These are phyloP conservation scores for Cheilosia variabilis DNA, from an alignment of 2,888 invertebrate genomes.

Conservation along the genomic window DNA sequence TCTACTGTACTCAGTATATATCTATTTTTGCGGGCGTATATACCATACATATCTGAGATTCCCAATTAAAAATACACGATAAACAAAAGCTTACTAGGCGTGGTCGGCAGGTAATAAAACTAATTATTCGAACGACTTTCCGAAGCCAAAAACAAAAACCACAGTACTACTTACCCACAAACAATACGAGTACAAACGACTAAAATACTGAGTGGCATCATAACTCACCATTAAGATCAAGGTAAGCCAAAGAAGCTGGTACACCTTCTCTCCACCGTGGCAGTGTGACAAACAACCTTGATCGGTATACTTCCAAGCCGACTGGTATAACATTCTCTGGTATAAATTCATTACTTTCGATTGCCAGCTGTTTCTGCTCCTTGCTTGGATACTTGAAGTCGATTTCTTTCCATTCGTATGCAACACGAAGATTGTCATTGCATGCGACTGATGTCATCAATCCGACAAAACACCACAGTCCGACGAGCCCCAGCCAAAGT, in stretches of 20 bases:
- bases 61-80: constrained; percentile 20
- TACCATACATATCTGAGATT: background rate
- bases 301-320: constrained; percentile 88
- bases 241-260: constrained; percentile 89
- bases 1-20: background rate
- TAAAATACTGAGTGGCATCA: constrained; percentile 21
- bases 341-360: constrained; percentile 86
- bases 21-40: constrained; percentile 18
- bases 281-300: constrained; percentile 89
- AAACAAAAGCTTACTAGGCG: constrained; percentile 38
- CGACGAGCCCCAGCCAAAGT: constrained; percentile 21
- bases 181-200: constrained; percentile 19
- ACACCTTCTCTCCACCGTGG: constrained; percentile 91
- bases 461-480: constrained; percentile 54
- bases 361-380: constrained; percentile 86
- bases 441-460: constrained; percentile 75
- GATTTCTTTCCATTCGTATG: constrained; percentile 90
- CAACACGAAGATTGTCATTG: constrained; percentile 88
- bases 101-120: constrained; percentile 5
- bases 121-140: constrained; percentile 6
- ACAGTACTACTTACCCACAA: constrained; percentile 21
- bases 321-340: constrained; percentile 90
- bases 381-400: constrained; percentile 87
- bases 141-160: constrained; percentile 3
- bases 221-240: constrained; percentile 88